Evolutionary conservation across 2,113 vertebrate genomes (phyloP), one percentile per base, ranked within the genome.

Genomic region (Sinocyclocheilus anophthalmus): DNA sequence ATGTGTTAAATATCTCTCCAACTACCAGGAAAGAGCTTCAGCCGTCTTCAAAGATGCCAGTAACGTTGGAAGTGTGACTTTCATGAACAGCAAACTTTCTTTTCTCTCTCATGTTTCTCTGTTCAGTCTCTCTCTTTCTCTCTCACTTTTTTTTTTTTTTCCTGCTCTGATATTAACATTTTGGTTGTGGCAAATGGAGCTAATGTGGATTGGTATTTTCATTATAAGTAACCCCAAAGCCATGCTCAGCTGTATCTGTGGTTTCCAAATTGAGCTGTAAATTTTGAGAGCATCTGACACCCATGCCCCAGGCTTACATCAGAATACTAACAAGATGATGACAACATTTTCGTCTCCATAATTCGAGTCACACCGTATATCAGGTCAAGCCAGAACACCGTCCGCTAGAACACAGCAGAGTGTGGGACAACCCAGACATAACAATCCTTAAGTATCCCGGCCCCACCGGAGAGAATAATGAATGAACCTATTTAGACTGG

Each of bases 261-360:
- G 92, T 95, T 96, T 96, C 95, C 94, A 96, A 96, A 96, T 95
- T 94, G 93, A 95, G 96, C 96, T 95, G 95, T 97, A 96, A 96
- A 97, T 97, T 96, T 95, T 94, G 90, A 93, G 89, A 87, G 89
- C 93, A 94, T 94, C 93, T 95, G 95, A 95, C 94, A 95, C 92
- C 92, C 92, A 89, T 85, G 91, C 94, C 94, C 95, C 53, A 88
- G 95, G 95, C 93, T 93, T 95, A 93, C 94, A 94, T 93, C 96
- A 92, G 91, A 94, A 96, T 93, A 90, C 91, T 94, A 95, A 94
- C 90, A 89, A 94, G 94, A 92, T 91, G 90, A 89, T 75, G 22
- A 88, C 90, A 72, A 91, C 91, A 90, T 92, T 94, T 94, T 91
- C 91, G 92, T 93, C 91, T 90, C 84, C 85, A 78, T 91, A 91